Evolutionary conservation across 2,797 vertebrate genomes (phyloP), one percentile per base, ranked within the genome.

Genomic region (Coccyzus lansbergi): DNA sequence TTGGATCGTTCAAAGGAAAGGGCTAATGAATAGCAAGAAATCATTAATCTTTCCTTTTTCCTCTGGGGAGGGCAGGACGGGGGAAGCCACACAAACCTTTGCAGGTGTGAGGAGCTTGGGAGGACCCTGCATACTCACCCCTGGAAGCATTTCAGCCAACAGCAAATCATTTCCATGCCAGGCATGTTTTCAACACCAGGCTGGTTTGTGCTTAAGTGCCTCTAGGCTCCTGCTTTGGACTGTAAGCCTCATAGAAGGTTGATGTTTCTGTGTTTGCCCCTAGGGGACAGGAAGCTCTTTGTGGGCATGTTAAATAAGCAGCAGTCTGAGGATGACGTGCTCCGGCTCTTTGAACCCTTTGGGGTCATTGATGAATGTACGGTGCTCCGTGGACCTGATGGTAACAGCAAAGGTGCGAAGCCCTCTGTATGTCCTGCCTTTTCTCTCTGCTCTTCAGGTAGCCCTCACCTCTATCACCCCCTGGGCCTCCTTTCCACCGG

Each of bases 241-340:
- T 71, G 34, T 26, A 58, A 86, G 82, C 92, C 91, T 94, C 91
- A 88, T 90, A 83, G 91, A 88, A 97, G 96, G 96, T 96, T 97
- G 96, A 95, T 94, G 97, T 97, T 84, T 97, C 97, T 94, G 75
- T 97, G 97, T 96, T 98, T 98, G 97, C 97, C 98, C 98, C 95
- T 98, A 99, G 99, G 99, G 98, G 99, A 99, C 98, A 99, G 99
- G 98, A 99, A 99, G 98, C 98, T 99, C 98, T 99, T 99, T 95
- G 99, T 99, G 86, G 99, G 99, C 94, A 99, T 99, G 99, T 98
- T 99, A 97, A 99, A 99, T 98, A 99, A 99, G 98, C 99, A 99
- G 97, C 99, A 99, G 97, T 99, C 99, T 5, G 99, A 99, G 97
- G 99, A 99, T 91, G 99, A 99, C 26, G 99, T 99, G 83, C 99